Evolutionary conservation across 2,888 invertebrate genomes (phyloP), one percentile per base, ranked within the genome.

Genomic region (Sericinus montela): DNA sequence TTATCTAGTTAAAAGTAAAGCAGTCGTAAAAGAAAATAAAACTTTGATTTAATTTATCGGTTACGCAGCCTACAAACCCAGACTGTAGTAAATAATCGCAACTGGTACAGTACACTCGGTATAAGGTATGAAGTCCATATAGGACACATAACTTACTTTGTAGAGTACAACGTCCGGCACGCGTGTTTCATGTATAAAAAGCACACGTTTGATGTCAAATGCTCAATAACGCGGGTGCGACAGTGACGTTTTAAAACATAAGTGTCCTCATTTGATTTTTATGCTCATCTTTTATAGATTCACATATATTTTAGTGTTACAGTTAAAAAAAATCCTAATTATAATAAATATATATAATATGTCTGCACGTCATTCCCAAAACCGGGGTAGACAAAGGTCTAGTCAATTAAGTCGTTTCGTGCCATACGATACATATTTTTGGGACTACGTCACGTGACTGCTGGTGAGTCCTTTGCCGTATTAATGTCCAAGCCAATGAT

Each of bases 271-370:
- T 36, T 44, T 13, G 44, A 36, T 36, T 35, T 43, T 35, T 23
- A 44, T 36, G 44, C 11, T 44, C 36, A 44, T 44, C 36, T 13
- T 38, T 29, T 3, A 45, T n/a, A n/a, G n/a, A n/a, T n/a, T n/a
- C n/a, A n/a, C n/a, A n/a, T n/a, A n/a, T n/a, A n/a, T n/a, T n/a
- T n/a, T n/a, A n/a, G n/a, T n/a, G n/a, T n/a, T n/a, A n/a, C n/a
- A n/a, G n/a, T n/a, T n/a, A n/a, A n/a, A n/a, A n/a, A n/a, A n/a
- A n/a, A n/a, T n/a, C n/a, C n/a, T n/a, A n/a, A n/a, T n/a, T n/a
- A n/a, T n/a, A n/a, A n/a, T n/a, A n/a, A n/a, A n/a, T n/a, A n/a
- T n/a, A n/a, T n/a, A n/a, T n/a, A n/a, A n/a, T n/a, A n/a, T n/a
- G n/a, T n/a, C n/a, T n/a, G n/a, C n/a, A n/a, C n/a, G n/a, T n/a